A percentile compares a stretch with the other conserved stretches of the same genome.
Conservation (phyloP, 2,888 invertebrate species). For the Trichopria drosophilae region DNA sequence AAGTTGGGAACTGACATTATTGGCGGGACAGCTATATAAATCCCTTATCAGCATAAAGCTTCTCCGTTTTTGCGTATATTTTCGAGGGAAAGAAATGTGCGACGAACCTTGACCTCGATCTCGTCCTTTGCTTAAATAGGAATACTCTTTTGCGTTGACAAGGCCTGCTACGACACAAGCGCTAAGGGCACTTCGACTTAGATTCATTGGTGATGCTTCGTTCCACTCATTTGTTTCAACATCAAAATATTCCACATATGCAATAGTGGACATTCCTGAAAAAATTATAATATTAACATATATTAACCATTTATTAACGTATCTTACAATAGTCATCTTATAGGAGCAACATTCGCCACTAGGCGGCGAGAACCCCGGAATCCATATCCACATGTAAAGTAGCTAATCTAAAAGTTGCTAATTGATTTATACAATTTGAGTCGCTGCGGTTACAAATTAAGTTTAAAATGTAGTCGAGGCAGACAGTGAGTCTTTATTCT, state of each 20-base stretch:
- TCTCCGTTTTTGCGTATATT: too few species aligned
- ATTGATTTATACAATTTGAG: too few species aligned
- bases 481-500: too few species aligned
- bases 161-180: slow-evolving; percentile 78
- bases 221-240: slow-evolving; percentile 68
- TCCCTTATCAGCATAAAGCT: too few species aligned
- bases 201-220: slow-evolving; percentile 76
- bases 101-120: slow-evolving; percentile 44
- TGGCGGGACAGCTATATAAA: too few species aligned
- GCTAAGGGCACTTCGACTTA: slow-evolving; percentile 78
- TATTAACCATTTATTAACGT: slow-evolving; percentile 7
- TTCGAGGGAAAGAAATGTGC: not conserved
- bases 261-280: slow-evolving; percentile 70
- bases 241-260: slow-evolving; percentile 79
- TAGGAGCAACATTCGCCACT: not conserved
- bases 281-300: slow-evolving; percentile 32
- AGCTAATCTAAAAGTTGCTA: too few species aligned
- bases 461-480: too few species aligned
- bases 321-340: not conserved
- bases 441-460: too few species aligned
- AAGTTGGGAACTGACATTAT: too few species aligned
- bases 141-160: slow-evolving; percentile 70
- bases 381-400: too few species aligned
- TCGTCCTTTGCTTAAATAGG: slow-evolving; percentile 56
- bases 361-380: too few species aligned